A percentile compares a stretch with the other conserved stretches of the same genome.
These are phyloP conservation scores for Belgica antarctica DNA, from an alignment of 2,888 invertebrate species.

Conservation along the genomic window DNA sequence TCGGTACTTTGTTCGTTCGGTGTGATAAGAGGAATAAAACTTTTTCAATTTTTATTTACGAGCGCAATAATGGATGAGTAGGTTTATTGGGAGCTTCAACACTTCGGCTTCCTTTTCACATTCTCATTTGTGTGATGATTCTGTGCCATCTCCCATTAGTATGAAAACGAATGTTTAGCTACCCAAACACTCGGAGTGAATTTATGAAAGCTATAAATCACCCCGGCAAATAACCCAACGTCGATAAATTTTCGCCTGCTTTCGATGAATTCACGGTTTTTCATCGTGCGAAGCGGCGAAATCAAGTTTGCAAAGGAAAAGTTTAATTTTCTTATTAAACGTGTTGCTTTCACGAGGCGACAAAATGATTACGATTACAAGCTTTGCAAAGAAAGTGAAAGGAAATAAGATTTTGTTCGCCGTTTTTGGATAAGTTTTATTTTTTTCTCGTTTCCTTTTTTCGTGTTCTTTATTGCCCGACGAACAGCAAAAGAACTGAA, in stretches of 20 bases:
- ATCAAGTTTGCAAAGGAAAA: background rate
- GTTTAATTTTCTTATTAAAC: background rate
- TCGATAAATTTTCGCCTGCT: no score
- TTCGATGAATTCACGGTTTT: no score
- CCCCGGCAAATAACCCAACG: background rate
- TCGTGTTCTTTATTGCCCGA: background rate
- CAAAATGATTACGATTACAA: background rate
- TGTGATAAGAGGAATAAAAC: background rate
- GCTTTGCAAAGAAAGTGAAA: no score
- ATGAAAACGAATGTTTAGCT: no score
- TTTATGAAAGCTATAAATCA: slow-evolving; percentile 4
- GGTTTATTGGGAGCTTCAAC: background rate
- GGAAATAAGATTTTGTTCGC: background rate
- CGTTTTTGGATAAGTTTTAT: no score
- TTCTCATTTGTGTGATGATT: no score
- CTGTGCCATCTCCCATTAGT: no score
- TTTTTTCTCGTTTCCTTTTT: background rate
- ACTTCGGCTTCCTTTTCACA: slow-evolving; percentile 7
- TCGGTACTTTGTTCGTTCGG: no score
- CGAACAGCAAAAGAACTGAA: no score
- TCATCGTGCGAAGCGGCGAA: background rate
- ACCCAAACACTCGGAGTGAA: background rate
- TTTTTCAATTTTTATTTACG: slow-evolving; percentile 15
- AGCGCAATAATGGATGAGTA: background rate
- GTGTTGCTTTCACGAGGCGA: slow-evolving; percentile 17